Conservation (phyloP, 2,113 vertebrate genomes). For the Melanerpes formicivorus region DNA sequence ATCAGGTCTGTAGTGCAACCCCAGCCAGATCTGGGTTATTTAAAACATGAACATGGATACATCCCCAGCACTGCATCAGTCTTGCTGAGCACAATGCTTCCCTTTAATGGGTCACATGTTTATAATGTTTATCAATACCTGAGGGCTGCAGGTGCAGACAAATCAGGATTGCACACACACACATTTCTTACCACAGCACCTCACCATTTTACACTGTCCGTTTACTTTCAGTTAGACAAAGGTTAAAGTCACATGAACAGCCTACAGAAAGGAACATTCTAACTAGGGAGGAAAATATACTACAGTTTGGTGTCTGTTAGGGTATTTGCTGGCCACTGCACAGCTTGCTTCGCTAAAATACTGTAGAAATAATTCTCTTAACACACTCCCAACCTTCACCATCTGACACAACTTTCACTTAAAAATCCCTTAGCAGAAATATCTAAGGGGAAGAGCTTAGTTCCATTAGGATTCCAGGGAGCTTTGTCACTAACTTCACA, state of each 20-base stretch:
- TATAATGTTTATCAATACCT: no score
- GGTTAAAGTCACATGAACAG: slow-evolving; percentile 14
- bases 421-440: neutral
- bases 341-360: neutral
- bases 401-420: neutral
- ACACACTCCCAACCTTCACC: neutral
- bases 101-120: neutral
- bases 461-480: neutral
- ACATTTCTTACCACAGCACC: neutral
- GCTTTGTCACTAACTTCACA: no score
- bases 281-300: neutral
- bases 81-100: neutral
- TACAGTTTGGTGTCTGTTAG: neutral
- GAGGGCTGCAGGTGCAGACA: slow-evolving; percentile 56
- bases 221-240: slow-evolving; percentile 24
- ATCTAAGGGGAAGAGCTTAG: neutral
- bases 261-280: neutral
- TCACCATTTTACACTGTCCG: slow-evolving; percentile 26
- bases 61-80: neutral
- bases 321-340: neutral
- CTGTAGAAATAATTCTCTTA: neutral
- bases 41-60: neutral
- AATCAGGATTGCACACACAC: slow-evolving; percentile 56
- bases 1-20: neutral
- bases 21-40: neutral